Conservation (phyloP, 1,140 invertebrate genomes). For the Philotrypesis tridentata region DNA sequence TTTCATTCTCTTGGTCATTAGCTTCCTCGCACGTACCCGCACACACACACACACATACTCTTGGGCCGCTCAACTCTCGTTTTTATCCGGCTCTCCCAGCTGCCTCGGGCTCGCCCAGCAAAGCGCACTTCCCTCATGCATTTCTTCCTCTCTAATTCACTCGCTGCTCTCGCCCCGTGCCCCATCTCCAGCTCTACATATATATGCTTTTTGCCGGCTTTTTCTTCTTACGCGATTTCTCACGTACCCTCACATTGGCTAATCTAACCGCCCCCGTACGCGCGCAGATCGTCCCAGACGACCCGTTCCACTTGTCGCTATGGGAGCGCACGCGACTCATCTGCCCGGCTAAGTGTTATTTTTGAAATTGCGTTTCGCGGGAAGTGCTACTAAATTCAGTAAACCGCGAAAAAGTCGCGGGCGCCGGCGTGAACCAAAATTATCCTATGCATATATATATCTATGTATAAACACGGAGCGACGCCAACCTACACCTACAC, state of each 20-base stretch:
- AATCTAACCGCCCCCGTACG: background rate
- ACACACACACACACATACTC: background rate
- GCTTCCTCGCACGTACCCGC: slow-evolving; percentile 17
- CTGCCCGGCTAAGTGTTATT: slow-evolving; percentile 61
- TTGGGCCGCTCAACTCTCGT: slow-evolving; percentile 5
- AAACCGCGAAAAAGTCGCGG: slow-evolving; percentile 63
- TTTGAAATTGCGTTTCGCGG: slow-evolving; percentile 64
- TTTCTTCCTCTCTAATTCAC: slow-evolving; percentile 50
- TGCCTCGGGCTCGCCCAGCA: background rate
- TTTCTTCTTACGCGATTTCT: slow-evolving; percentile 33
- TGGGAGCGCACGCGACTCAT: background rate
- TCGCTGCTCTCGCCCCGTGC: background rate
- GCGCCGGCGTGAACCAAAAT: background rate
- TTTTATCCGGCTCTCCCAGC: slow-evolving; percentile 4
- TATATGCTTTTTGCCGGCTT: background rate
- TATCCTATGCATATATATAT: background rate
- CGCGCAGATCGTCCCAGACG: slow-evolving; percentile 19
- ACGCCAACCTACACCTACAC: background rate
- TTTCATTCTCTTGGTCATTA: slow-evolving; percentile 40
- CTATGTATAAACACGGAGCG: background rate
- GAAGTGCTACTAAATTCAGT: slow-evolving; percentile 66
- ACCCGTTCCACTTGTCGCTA: slow-evolving; percentile 47
- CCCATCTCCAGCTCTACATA: no score
- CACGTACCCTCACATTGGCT: background rate
- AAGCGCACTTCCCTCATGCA: slow-evolving; percentile 17